A percentile compares a stretch with the other conserved stretches of the same genome.
phyloP scores from a whole-genome alignment of 2,888 invertebrate genomes.

The Pheosia tremula region DNA sequence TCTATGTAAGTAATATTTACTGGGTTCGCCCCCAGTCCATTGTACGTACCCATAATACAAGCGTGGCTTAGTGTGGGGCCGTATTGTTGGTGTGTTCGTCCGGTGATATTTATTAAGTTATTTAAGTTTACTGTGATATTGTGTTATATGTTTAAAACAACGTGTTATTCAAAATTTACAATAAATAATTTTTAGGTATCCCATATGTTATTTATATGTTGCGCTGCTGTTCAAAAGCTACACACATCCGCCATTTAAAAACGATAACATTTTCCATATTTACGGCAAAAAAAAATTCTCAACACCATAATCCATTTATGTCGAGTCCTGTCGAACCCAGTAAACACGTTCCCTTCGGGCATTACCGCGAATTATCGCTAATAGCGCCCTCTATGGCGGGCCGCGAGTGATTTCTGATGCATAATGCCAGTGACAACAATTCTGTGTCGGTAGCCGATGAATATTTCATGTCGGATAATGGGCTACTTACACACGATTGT shows the following conservation, averaged over 20 bases:
- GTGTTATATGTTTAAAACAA: too few species aligned
- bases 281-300: neutral
- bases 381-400: conserved; percentile 50
- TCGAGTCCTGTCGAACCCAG: conserved; percentile 55
- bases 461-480: conserved; percentile 76
- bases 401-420: conserved; percentile 70
- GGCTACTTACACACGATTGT: conserved; percentile 62
- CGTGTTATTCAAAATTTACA: too few species aligned
- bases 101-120: too few species aligned
- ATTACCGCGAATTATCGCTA: conserved; percentile 81
- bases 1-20: too few species aligned
- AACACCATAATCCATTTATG: conserved; percentile 10
- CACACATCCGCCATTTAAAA: neutral
- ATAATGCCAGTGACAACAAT: conserved; percentile 76
- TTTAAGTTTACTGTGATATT: too few species aligned
- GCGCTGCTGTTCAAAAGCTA: neutral
- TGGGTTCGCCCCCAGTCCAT: too few species aligned
- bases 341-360: conserved; percentile 48
- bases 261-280: neutral
- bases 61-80: too few species aligned
- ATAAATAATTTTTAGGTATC: too few species aligned
- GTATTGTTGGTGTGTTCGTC: too few species aligned
- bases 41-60: too few species aligned
- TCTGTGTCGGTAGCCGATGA: conserved; percentile 72
- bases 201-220: too few species aligned